A percentile compares a stretch with the other conserved stretches of the same genome.
These are phyloP conservation scores for Turritopsis dohrnii DNA, from an alignment of 30 jellyfish, hydroid and myxozoan genomes.

Conservation along the genomic window DNA sequence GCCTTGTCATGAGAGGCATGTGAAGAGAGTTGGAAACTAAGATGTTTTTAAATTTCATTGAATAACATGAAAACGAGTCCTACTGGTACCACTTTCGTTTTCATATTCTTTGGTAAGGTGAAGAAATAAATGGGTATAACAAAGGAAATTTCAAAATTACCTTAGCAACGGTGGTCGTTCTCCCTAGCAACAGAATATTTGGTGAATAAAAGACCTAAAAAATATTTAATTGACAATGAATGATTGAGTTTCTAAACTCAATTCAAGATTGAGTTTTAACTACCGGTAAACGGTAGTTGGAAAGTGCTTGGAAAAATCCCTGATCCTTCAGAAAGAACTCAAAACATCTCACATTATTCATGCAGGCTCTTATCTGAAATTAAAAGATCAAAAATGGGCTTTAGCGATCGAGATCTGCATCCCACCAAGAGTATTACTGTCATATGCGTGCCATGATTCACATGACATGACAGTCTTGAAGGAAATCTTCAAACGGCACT, in stretches of 20 bases:
- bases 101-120: not conserved
- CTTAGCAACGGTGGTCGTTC: too few species aligned
- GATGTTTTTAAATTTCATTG: too few species aligned
- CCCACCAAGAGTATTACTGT: slow-evolving; percentile 25
- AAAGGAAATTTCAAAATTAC: too few species aligned
- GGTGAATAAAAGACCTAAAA: too few species aligned
- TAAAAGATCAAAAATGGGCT: slow-evolving; percentile 80
- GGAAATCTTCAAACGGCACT: slow-evolving; percentile 29
- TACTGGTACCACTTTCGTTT: not conserved
- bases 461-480: slow-evolving; percentile 58
- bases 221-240: too few species aligned
- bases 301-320: not conserved
- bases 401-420: slow-evolving; percentile 81
- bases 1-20: too few species aligned
- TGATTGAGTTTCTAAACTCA: too few species aligned
- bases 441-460: slow-evolving; percentile 80
- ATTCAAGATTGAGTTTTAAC: too few species aligned
- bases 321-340: not conserved
- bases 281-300: too few species aligned
- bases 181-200: too few species aligned
- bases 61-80: not conserved
- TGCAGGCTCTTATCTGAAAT: slow-evolving; percentile 68
- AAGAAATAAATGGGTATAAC: too few species aligned
- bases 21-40: too few species aligned
- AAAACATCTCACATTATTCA: not conserved